These are phyloP conservation scores for Oscheius onirici DNA, from an alignment of 2,888 invertebrate genomes.

Conservation along the genomic window DNA sequence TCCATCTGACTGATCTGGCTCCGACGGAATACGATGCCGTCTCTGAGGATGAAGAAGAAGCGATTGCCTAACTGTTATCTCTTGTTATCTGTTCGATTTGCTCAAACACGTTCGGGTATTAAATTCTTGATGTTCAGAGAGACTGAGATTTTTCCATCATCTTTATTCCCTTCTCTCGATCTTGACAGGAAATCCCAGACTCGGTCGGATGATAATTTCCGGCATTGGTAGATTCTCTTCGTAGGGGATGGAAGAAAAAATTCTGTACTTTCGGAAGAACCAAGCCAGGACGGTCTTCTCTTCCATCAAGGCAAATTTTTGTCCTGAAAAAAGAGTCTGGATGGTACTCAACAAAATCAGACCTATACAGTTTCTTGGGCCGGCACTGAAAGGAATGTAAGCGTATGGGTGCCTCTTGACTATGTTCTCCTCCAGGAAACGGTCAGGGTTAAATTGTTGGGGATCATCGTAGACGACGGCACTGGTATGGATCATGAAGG, in stretches of 20 bases:
- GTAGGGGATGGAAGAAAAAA: slow-evolving; percentile 50
- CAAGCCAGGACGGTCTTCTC: slow-evolving; percentile 72
- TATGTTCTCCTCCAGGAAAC: slow-evolving; percentile 46
- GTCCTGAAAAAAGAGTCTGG: too few relatives aligned
- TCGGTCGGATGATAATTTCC: slow-evolving; percentile 54
- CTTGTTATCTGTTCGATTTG: background rate
- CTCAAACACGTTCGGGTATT: background rate
- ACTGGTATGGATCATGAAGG: slow-evolving; percentile 52
- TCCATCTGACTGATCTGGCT: slow-evolving; percentile 53
- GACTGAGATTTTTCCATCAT: too few relatives aligned
- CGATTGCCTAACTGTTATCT: background rate
- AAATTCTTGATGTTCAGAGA: background rate
- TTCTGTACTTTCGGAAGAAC: slow-evolving; percentile 70
- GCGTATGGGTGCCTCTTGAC: slow-evolving; percentile 72
- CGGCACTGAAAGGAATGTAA: slow-evolving; percentile 75
- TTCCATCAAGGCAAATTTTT: slow-evolving; percentile 55
- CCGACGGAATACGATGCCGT: slow-evolving; percentile 5
- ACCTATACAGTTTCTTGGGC: slow-evolving; percentile 74
- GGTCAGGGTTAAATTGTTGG: slow-evolving; percentile 43
- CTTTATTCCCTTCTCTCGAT: slow-evolving; percentile 19
- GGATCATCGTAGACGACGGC: slow-evolving; percentile 34
- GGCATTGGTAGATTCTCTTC: slow-evolving; percentile 53
- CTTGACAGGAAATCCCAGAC: slow-evolving; percentile 47
- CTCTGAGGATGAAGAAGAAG: slow-evolving; percentile 17
- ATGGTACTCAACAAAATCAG: background rate